phyloP scores from a whole-genome alignment of 1,140 invertebrate species.

The Formica selysi region DNA sequence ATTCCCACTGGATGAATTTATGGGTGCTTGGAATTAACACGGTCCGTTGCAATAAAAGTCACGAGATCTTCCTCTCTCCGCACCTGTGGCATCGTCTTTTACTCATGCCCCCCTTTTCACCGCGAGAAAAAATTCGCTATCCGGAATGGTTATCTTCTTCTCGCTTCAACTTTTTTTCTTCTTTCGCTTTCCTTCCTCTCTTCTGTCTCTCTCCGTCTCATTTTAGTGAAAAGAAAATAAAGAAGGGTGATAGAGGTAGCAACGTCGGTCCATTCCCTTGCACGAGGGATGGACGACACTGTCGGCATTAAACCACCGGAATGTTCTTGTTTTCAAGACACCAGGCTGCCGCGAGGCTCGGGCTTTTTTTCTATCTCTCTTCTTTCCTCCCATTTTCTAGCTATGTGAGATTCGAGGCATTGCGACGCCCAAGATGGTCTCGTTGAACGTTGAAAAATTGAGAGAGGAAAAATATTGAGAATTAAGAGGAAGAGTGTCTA shows the following conservation, averaged over 20 bases:
- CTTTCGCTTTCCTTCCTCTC: neutral
- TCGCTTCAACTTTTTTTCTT: constrained; percentile 4
- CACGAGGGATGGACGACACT: constrained; percentile 48
- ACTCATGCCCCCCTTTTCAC: neutral
- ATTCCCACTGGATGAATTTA: constrained; percentile 81
- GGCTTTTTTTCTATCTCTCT: neutral
- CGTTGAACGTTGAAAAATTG: constrained; percentile 14
- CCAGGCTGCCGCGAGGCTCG: constrained; percentile 22
- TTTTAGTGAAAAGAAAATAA: constrained; percentile 41
- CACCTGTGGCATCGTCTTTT: constrained; percentile 30
- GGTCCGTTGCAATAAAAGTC: constrained; percentile 78
- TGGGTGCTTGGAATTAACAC: constrained; percentile 78
- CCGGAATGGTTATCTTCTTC: constrained; percentile 32
- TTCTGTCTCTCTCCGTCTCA: constrained; percentile 36
- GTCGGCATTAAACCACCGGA: constrained; percentile 70
- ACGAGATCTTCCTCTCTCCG: constrained; percentile 41
- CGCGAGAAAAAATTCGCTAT: constrained; percentile 32
- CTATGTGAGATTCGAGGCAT: neutral
- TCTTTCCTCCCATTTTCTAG: neutral
- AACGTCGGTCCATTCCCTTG: neutral
- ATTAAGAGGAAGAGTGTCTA: neutral
- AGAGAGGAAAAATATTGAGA: neutral
- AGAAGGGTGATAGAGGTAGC: constrained; percentile 25
- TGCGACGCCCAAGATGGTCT: neutral
- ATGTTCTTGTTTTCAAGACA: constrained; percentile 74